Conservation (phyloP, 2,113 vertebrate genomes). For the Aldabrachelys gigantea region DNA sequence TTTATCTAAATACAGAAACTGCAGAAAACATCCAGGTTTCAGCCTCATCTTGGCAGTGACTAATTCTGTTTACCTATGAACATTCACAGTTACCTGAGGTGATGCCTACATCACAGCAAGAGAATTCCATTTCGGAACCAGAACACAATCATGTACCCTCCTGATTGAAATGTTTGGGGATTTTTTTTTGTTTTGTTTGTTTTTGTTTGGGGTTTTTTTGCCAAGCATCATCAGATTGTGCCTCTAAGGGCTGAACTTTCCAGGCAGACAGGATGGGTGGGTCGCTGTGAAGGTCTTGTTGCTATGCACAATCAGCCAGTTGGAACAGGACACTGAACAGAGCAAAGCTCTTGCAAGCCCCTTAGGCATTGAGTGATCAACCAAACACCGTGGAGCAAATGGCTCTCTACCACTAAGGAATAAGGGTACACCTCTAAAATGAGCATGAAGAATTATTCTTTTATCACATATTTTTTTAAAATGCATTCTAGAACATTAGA, state of each 20-base stretch:
- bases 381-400: background rate
- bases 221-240: background rate
- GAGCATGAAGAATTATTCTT: background rate
- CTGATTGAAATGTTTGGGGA: fast-evolving
- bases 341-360: background rate
- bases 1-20: slow-evolving; percentile 63
- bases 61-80: background rate
- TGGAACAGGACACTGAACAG: background rate
- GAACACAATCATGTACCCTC: background rate
- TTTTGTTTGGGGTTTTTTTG: background rate
- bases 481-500: background rate
- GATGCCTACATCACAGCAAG: background rate
- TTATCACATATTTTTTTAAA: background rate
- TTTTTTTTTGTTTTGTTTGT: background rate
- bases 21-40: slow-evolving; percentile 58
- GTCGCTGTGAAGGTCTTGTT: background rate
- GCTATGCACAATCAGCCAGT: background rate
- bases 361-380: background rate
- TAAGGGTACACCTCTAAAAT: background rate
- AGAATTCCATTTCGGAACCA: slow-evolving; percentile 42
- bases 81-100: background rate
- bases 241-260: background rate
- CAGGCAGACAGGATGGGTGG: background rate
- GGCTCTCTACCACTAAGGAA: background rate
- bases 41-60: background rate